A percentile compares a stretch with the other conserved stretches of the same genome.
Conservation (phyloP, 2,113 vertebrate genomes). For the Indicator indicator region DNA sequence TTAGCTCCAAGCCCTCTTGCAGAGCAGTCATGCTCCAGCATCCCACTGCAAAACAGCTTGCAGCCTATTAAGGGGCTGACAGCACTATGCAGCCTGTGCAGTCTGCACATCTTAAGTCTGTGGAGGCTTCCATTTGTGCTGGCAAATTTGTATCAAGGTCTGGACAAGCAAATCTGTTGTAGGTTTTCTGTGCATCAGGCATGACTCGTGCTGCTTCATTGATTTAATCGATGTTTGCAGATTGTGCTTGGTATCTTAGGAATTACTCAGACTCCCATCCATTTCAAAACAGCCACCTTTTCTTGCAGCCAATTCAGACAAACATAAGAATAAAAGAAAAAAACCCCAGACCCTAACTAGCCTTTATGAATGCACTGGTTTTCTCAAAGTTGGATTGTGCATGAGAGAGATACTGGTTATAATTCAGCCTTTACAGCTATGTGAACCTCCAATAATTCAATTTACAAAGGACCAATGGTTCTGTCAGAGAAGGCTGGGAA, state of each 20-base stretch:
- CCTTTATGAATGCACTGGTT: neutral
- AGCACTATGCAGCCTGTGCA: neutral
- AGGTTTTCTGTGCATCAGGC: neutral
- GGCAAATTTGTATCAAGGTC: neutral
- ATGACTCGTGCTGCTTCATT: neutral
- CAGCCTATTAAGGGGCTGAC: neutral
- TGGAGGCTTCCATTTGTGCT: neutral
- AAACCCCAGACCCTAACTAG: fast-evolving
- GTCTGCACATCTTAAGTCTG: neutral
- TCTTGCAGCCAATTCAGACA: neutral
- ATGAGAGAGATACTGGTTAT: neutral
- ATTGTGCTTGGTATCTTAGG: neutral
- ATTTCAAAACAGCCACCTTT: neutral
- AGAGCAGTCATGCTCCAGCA: neutral
- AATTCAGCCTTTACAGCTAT: neutral
- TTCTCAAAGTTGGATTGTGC: neutral
- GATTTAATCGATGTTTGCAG: neutral
- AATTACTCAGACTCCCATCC: neutral
- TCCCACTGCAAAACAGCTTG: neutral
- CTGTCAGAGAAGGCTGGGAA: neutral
- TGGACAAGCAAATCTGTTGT: neutral
- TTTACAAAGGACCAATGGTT: neutral
- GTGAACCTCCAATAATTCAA: neutral
- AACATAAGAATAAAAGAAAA: neutral
- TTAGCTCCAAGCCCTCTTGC: neutral